phyloP scores from a whole-genome alignment of 2,888 invertebrate species.

The Apamea crenata region DNA sequence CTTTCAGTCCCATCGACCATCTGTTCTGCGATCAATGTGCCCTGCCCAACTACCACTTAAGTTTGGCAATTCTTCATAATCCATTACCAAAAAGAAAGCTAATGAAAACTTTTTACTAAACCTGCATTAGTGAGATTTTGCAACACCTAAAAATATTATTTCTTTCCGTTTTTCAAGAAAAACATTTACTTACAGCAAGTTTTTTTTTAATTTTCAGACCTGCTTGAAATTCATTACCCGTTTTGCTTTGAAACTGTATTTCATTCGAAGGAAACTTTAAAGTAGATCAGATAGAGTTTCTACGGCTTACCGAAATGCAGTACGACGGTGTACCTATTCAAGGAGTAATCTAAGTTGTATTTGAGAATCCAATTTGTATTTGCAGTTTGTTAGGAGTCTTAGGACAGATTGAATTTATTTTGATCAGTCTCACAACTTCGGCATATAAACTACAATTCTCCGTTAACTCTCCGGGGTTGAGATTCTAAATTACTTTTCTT shows the following conservation, averaged over 20 bases:
- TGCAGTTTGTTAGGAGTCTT: not conserved
- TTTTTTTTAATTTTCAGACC: conserved; percentile 28
- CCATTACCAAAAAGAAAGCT: not conserved
- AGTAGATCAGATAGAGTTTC: conserved; percentile 14
- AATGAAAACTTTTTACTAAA: not conserved
- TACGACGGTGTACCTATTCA: too few relatives aligned
- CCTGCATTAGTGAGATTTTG: not conserved
- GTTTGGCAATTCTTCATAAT: too few relatives aligned
- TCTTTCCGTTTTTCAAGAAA: not conserved
- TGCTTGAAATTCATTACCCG: conserved; percentile 37
- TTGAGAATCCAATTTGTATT: conserved; percentile 31
- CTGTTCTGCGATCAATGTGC: too few relatives aligned
- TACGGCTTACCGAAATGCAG: conserved; percentile 18
- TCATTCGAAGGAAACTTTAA: conserved; percentile 12
- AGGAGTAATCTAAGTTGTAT: conserved; percentile 7
- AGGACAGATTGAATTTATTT: conserved; percentile 16
- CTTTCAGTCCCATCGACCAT: too few relatives aligned
- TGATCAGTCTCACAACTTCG: not conserved
- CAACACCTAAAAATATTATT: not conserved
- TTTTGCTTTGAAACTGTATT: conserved; percentile 12
- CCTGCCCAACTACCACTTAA: too few relatives aligned
- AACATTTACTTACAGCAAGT: not conserved
- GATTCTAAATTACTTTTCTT: not conserved
- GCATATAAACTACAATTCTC: not conserved
- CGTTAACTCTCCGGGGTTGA: not conserved